Percentiles rank a stretch among this genome's conserved stretches.
These are phyloP conservation scores for Xestia ashworthii DNA, from an alignment of 2,888 invertebrate species.

Conservation along the genomic window DNA sequence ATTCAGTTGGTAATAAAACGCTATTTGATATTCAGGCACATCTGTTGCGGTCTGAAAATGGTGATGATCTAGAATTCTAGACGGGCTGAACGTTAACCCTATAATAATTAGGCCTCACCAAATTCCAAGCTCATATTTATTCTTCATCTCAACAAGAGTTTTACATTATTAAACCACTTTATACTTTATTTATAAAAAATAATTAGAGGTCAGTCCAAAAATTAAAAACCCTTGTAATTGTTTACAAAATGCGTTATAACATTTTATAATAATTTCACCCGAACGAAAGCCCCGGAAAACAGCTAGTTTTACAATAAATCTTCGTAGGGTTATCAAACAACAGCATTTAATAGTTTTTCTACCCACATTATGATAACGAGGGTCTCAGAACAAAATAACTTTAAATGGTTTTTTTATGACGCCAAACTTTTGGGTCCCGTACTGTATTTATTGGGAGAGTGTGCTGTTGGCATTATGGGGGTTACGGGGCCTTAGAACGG, in stretches of 20 bases:
- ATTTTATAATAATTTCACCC: too few species aligned
- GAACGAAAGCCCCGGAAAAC: too few species aligned
- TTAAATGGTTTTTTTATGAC: constrained; percentile 70
- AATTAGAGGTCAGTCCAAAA: too few species aligned
- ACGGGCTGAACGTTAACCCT: constrained; percentile 24
- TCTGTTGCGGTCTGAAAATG: constrained; percentile 37
- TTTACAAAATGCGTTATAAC: too few species aligned
- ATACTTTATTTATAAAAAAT: too few species aligned
- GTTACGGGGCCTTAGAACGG: not conserved
- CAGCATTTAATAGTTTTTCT: constrained; percentile 59
- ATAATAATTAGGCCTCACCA: constrained; percentile 13
- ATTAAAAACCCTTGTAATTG: too few species aligned
- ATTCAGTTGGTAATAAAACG: constrained; percentile 21
- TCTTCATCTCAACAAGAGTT: constrained; percentile 1
- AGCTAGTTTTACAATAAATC: constrained; percentile 21
- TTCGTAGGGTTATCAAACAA: constrained; percentile 43
- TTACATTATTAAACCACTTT: constrained; percentile 32
- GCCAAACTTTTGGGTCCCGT: constrained; percentile 66
- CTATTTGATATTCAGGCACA: constrained; percentile 39
- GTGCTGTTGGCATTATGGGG: constrained; percentile 36
- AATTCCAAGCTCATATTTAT: not conserved
- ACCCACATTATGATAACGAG: constrained; percentile 62
- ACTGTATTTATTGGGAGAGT: constrained; percentile 61
- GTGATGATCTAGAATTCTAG: constrained; percentile 19
- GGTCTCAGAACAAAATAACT: constrained; percentile 62